Conservation (phyloP, 1,140 invertebrate species). For the Schlechtendalia chinensis region DNA sequence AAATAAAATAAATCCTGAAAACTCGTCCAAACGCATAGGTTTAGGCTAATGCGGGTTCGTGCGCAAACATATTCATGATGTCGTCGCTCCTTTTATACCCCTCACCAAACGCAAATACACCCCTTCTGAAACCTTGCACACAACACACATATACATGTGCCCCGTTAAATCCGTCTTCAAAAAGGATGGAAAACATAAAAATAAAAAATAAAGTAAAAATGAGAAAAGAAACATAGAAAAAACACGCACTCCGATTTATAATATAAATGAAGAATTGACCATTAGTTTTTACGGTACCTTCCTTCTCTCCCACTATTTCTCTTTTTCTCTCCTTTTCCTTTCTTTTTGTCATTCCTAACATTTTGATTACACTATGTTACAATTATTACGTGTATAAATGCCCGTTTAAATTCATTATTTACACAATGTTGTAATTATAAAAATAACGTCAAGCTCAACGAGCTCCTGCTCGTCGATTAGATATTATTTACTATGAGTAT, state of each 20-base stretch:
- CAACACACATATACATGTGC: not conserved
- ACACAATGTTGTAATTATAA: too few relatives aligned
- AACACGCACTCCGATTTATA: conserved; percentile 26
- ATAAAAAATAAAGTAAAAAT: too few relatives aligned
- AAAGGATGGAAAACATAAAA: conserved; percentile 24
- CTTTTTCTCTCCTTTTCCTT: too few relatives aligned
- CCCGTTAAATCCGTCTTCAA: conserved; percentile 28
- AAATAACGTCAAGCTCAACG: too few relatives aligned
- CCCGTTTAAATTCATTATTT: too few relatives aligned
- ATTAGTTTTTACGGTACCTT: not conserved
- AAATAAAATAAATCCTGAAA: conserved; percentile 42
- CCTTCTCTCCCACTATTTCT: too few relatives aligned
- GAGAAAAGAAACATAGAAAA: conserved; percentile 14
- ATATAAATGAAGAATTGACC: conserved; percentile 47
- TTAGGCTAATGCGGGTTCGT: conserved; percentile 45
- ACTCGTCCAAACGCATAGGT: not conserved
- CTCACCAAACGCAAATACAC: conserved; percentile 8
- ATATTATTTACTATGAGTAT: too few relatives aligned
- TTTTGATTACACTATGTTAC: too few relatives aligned
- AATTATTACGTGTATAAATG: too few relatives aligned
- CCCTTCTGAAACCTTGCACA: not conserved
- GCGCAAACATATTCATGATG: conserved; percentile 47
- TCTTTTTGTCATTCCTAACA: too few relatives aligned
- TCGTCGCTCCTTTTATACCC: conserved; percentile 37
- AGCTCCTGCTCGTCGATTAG: too few relatives aligned